A percentile compares a stretch with the other conserved stretches of the same genome.
phyloP scores from a whole-genome alignment of 1,140 invertebrate genomes.

The fruit fly (Drosophila melanogaster) region DNA sequence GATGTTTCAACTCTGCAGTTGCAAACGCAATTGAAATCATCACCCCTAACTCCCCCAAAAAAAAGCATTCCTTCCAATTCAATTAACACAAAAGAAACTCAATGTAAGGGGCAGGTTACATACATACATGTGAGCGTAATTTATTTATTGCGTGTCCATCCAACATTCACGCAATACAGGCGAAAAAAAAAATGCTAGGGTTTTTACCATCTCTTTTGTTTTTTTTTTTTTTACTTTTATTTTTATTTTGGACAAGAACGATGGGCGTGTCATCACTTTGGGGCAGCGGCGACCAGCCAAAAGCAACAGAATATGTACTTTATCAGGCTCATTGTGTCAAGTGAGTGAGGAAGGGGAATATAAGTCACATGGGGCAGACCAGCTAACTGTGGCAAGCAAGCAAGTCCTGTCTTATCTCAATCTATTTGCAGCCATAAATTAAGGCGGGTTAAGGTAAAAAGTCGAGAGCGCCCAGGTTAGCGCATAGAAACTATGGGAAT shows the following conservation, averaged over 20 bases:
- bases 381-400: neutral
- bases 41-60: no score
- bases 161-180: conserved; percentile 57
- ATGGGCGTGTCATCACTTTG: conserved; percentile 43
- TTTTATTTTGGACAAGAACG: conserved; percentile 17
- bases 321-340: conserved; percentile 40
- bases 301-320: conserved; percentile 26
- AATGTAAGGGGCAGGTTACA: conserved; percentile 53
- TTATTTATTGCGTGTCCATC: conserved; percentile 80
- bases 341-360: neutral
- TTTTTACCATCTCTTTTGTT: no score
- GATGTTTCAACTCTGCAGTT: no score
- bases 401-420: conserved; percentile 26
- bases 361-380: neutral
- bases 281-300: conserved; percentile 20
- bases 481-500: no score
- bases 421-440: neutral
- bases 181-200: neutral
- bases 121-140: conserved; percentile 77
- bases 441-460: neutral
- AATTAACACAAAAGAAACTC: conserved; percentile 53
- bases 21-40: neutral
- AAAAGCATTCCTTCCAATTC: conserved; percentile 43
- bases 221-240: no score
- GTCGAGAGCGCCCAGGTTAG: neutral